Percentiles rank a stretch among this genome's conserved stretches.
Evolutionary conservation across 1,140 invertebrate species (phyloP).

Genomic region (Platyura marginata): DNA sequence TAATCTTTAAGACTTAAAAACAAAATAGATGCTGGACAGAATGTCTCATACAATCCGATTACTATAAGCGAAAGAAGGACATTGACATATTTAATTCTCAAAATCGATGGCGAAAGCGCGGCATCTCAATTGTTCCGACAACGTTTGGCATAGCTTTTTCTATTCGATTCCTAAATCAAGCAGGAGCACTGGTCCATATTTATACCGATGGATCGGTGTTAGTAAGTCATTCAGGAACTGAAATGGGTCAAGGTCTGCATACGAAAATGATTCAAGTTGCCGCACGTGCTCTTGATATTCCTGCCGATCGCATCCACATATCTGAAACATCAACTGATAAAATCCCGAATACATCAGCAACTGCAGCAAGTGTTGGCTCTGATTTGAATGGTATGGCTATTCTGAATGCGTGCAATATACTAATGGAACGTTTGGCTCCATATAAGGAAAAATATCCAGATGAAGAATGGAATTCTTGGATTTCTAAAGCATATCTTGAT

Average conservation of each 20-base stretch:
- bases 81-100: constrained; percentile 57
- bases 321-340: constrained; percentile 81
- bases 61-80: constrained; percentile 33
- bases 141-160: constrained; percentile 84
- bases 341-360: constrained; percentile 84
- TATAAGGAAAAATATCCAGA: constrained; percentile 59
- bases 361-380: constrained; percentile 78
- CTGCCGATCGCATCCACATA: constrained; percentile 64
- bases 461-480: constrained; percentile 74
- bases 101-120: constrained; percentile 75
- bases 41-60: constrained; percentile 50
- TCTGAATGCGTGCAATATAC: constrained; percentile 60
- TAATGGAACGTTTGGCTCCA: constrained; percentile 58
- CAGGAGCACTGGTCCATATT: constrained; percentile 71
- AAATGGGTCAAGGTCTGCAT: constrained; percentile 93
- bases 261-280: constrained; percentile 90
- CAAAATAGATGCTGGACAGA: constrained; percentile 56
- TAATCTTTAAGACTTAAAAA: not conserved
- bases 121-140: constrained; percentile 69
- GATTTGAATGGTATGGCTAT: constrained; percentile 94
- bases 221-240: constrained; percentile 77
- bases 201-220: constrained; percentile 86
- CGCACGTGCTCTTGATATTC: constrained; percentile 50
- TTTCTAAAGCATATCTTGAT: constrained; percentile 59
- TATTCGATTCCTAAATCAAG: constrained; percentile 66